Conservation (phyloP, 2,797 vertebrate genomes). For the Pterois miles region DNA sequence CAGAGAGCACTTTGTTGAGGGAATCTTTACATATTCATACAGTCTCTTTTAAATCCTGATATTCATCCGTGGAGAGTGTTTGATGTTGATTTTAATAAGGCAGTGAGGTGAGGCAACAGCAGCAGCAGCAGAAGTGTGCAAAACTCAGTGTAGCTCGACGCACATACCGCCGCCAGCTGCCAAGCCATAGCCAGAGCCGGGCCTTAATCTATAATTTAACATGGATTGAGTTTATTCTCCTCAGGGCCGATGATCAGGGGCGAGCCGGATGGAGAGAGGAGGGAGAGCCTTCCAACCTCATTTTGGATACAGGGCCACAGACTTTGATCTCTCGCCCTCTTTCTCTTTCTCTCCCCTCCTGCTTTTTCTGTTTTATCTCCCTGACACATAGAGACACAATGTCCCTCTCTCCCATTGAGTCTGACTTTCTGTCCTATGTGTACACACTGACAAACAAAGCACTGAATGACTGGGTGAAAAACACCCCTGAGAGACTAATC, state of each 20-base stretch:
- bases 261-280: conserved; percentile 54
- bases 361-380: conserved; percentile 37
- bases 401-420: conserved; percentile 24
- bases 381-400: conserved; percentile 37
- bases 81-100: conserved; percentile 80
- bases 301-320: conserved; percentile 58
- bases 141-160: conserved; percentile 55
- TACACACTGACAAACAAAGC: conserved; percentile 22
- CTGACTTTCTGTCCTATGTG: conserved; percentile 38
- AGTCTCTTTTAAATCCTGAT: conserved; percentile 68
- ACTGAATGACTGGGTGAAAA: conserved; percentile 17
- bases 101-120: conserved; percentile 73
- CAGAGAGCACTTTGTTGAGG: conserved; percentile 34
- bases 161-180: conserved; percentile 64
- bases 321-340: conserved; percentile 64
- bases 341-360: conserved; percentile 20
- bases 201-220: conserved; percentile 87
- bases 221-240: conserved; percentile 76
- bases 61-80: conserved; percentile 66
- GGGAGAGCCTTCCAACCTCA: conserved; percentile 64
- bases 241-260: conserved; percentile 70
- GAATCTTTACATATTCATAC: conserved; percentile 67
- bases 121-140: conserved; percentile 53
- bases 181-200: conserved; percentile 58
- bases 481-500: conserved; percentile 8